Conservation (phyloP, 2,888 invertebrate species). For the Hypsopygia costalis region DNA sequence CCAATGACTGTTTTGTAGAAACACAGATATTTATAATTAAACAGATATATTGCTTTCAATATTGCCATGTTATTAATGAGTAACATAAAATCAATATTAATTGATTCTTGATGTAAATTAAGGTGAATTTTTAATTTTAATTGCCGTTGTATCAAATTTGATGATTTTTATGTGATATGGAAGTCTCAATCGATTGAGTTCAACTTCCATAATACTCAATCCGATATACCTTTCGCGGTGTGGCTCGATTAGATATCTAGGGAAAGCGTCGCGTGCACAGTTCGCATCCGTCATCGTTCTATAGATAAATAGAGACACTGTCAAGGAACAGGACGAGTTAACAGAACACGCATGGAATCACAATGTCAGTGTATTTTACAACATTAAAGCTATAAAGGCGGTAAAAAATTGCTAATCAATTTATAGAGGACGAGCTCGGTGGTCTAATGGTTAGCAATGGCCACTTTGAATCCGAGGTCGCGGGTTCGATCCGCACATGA, state of each 20-base stretch:
- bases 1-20: background rate
- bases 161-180: background rate
- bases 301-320: background rate
- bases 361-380: too few relatives aligned
- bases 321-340: too few relatives aligned
- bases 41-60: constrained; percentile 7
- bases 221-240: background rate
- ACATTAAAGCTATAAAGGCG: too few relatives aligned
- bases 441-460: too few relatives aligned
- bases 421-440: too few relatives aligned
- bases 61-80: constrained; percentile 2
- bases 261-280: constrained; percentile 39
- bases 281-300: constrained; percentile 29
- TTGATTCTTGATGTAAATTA: constrained; percentile 5
- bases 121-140: constrained; percentile 1
- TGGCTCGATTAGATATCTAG: background rate
- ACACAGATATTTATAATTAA: constrained; percentile 4
- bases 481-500: too few relatives aligned
- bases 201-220: background rate
- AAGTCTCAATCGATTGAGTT: background rate
- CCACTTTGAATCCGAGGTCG: too few relatives aligned
- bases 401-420: too few relatives aligned
- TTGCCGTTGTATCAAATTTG: background rate
- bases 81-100: constrained; percentile 7
- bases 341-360: too few relatives aligned